Evolutionary conservation across 2,888 invertebrate genomes (phyloP).

Genomic region (Clivina fossor): DNA sequence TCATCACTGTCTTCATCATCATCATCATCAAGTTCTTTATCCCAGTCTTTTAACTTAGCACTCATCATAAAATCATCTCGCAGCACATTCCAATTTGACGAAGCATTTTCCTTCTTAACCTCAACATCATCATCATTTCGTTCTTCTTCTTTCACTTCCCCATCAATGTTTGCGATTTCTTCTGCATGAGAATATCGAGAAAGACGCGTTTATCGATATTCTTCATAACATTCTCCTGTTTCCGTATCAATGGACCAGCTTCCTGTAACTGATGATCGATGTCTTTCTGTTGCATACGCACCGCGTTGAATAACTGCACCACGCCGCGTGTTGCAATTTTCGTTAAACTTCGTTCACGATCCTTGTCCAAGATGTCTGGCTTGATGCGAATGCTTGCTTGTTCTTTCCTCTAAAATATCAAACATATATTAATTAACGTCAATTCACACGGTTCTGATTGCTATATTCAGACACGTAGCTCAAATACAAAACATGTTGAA

Average conservation of each 20-base stretch:
- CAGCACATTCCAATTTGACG: constrained; percentile 64
- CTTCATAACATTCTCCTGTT: constrained; percentile 74
- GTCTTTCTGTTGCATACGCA: constrained; percentile 80
- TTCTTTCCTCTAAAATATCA: constrained; percentile 60
- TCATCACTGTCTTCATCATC: constrained; percentile 46
- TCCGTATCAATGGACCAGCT: constrained; percentile 74
- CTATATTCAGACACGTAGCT: too few relatives aligned
- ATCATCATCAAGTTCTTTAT: constrained; percentile 67
- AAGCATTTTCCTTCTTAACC: constrained; percentile 44
- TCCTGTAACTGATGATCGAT: constrained; percentile 69
- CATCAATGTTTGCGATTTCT: too few relatives aligned
- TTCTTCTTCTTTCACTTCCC: too few relatives aligned
- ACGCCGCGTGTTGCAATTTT: constrained; percentile 92
- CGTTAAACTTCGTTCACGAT: constrained; percentile 72
- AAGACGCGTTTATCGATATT: constrained; percentile 76
- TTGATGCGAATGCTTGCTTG: constrained; percentile 69
- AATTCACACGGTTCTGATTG: too few relatives aligned
- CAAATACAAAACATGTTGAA: too few relatives aligned
- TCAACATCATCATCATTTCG: constrained; percentile 53
- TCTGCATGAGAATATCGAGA: constrained; percentile 72
- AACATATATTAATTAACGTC: too few relatives aligned
- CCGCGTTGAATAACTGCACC: constrained; percentile 90
- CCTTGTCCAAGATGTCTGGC: constrained; percentile 74
- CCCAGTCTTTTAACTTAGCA: constrained; percentile 89
- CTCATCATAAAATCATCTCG: constrained; percentile 89